Conservation (phyloP, 2,113 vertebrate species). For the Ellobius talpinus region DNA sequence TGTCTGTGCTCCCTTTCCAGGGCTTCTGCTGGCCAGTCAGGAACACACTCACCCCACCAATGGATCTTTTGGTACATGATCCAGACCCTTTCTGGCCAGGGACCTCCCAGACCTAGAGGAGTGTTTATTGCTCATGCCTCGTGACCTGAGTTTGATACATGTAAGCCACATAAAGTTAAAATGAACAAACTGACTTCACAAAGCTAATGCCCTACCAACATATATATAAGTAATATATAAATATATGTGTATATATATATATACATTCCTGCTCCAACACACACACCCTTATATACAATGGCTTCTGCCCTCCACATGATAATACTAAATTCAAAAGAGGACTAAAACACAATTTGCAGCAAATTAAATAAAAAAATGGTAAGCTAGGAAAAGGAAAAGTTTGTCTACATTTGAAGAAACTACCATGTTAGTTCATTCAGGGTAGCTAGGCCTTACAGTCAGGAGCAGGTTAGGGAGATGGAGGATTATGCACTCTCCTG, state of each 20-base stretch:
- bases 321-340: background rate
- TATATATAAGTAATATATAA: too few relatives aligned
- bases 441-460: accelerated
- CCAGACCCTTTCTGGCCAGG: too few relatives aligned
- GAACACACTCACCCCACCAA: too few relatives aligned
- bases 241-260: too few relatives aligned
- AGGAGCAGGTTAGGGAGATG: accelerated
- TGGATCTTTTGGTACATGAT: too few relatives aligned
- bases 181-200: background rate
- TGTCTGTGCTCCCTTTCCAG: too few relatives aligned
- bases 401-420: background rate
- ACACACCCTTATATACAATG: background rate
- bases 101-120: too few relatives aligned
- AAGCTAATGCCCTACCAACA: too few relatives aligned
- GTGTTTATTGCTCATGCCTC: background rate
- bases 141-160: background rate
- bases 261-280: too few relatives aligned
- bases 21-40: too few relatives aligned
- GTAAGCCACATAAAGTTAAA: background rate
- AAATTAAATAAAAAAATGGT: background rate
- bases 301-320: background rate
- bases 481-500: accelerated
- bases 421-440: background rate
- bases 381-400: background rate
- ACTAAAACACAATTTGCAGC: background rate